phyloP scores from a whole-genome alignment of 2,888 invertebrate species.

The Masnerella sp. region DNA sequence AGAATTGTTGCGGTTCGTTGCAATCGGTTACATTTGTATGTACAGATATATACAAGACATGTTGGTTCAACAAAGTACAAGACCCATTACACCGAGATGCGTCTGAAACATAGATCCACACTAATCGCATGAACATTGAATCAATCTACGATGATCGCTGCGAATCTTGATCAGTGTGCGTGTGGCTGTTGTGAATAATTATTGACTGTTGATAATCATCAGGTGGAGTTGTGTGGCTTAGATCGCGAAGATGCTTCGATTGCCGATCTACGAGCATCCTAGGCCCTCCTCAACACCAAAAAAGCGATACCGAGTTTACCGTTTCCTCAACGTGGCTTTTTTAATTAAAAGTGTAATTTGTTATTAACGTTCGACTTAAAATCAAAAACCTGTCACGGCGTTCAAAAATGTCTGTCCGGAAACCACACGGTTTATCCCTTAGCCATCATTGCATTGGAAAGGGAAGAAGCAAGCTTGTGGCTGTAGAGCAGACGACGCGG shows the following conservation, averaged over 20 bases:
- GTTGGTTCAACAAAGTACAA: slow-evolving; percentile 21
- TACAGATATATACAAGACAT: slow-evolving; percentile 48
- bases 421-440: too few species aligned
- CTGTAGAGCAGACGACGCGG: slow-evolving; percentile 6
- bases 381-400: slow-evolving; percentile 26
- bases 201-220: slow-evolving; percentile 30
- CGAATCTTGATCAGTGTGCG: slow-evolving; percentile 14
- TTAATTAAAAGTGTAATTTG: slow-evolving; percentile 42
- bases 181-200: slow-evolving; percentile 28
- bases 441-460: too few species aligned
- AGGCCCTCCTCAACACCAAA: slow-evolving; percentile 64
- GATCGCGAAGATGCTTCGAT: slow-evolving; percentile 27
- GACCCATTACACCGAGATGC: slow-evolving; percentile 49
- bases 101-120: slow-evolving; percentile 50
- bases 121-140: slow-evolving; percentile 35
- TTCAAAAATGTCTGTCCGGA: slow-evolving; percentile 9
- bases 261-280: slow-evolving; percentile 73
- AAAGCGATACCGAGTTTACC: slow-evolving; percentile 29
- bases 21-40: slow-evolving; percentile 28
- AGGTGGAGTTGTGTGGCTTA: slow-evolving; percentile 42
- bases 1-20: slow-evolving; percentile 24
- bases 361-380: slow-evolving; percentile 20
- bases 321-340: slow-evolving; percentile 25
- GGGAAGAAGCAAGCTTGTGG: not conserved
- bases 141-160: slow-evolving; percentile 33